Evolutionary conservation across 2,888 invertebrate species (phyloP).

Genomic region (Anarsia innoxiella): DNA sequence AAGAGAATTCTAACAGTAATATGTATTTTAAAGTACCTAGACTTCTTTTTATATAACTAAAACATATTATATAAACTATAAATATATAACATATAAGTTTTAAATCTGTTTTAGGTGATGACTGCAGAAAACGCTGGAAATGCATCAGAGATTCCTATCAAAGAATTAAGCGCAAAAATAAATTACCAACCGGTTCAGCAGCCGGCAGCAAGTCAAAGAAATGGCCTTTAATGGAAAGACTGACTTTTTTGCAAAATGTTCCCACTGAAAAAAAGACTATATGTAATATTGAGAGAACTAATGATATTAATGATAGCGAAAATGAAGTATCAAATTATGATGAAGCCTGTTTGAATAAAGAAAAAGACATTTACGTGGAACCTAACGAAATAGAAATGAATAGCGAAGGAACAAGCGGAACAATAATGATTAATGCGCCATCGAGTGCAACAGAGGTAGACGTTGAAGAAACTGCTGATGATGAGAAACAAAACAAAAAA

Average conservation of each 20-base stretch:
- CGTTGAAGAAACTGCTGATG: neutral
- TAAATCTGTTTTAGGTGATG: no score
- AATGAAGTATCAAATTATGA: constrained; percentile 1
- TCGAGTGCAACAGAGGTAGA: neutral
- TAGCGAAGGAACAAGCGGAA: constrained; percentile 9
- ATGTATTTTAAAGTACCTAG: no score
- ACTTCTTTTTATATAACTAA: no score
- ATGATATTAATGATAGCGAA: constrained; percentile 7
- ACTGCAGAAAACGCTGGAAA: no score
- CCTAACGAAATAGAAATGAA: constrained; percentile 8
- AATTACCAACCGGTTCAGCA: neutral
- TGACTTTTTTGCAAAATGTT: neutral
- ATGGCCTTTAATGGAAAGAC: neutral
- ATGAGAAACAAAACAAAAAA: neutral
- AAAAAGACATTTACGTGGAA: constrained; percentile 8
- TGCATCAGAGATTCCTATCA: neutral
- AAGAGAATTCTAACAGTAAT: no score
- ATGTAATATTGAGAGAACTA: constrained; percentile 5
- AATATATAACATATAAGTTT: no score
- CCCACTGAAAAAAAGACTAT: neutral
- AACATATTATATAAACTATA: no score
- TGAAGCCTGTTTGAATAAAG: constrained; percentile 8
- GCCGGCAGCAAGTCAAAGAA: neutral
- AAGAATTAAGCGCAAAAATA: neutral
- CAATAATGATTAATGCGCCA: neutral